Evolutionary conservation across 1,140 invertebrate species (phyloP).

Genomic region (Asbolus verrucosus): DNA sequence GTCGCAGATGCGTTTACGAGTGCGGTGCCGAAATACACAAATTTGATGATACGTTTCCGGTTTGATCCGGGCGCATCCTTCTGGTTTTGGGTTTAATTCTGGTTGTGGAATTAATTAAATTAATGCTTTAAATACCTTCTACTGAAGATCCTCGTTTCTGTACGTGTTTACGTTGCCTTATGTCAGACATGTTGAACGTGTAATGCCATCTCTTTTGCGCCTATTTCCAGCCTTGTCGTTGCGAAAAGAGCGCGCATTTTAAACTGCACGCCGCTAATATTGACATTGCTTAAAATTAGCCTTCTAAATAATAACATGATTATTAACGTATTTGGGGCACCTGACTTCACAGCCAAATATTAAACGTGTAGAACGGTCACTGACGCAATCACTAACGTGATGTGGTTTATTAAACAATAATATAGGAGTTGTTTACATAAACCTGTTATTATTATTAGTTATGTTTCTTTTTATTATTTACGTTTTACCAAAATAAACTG

Average conservation of each 20-base stretch:
- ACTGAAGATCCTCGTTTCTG: constrained; percentile 46
- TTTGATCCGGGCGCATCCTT: constrained; percentile 1
- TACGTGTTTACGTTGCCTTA: constrained; percentile 50
- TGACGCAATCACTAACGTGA: not conserved
- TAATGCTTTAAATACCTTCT: constrained; percentile 48
- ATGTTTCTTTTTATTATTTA: no score
- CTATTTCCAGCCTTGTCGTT: not conserved
- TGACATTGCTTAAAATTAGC: constrained; percentile 10
- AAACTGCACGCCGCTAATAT: not conserved
- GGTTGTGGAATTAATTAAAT: constrained; percentile 19
- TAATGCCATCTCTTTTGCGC: constrained; percentile 18
- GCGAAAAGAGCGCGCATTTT: constrained; percentile 11
- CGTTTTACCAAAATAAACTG: not conserved
- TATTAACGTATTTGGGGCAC: constrained; percentile 6
- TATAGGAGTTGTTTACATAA: not conserved
- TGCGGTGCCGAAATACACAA: not conserved
- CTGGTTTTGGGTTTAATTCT: not conserved
- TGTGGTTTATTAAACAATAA: no score
- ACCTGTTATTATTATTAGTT: not conserved
- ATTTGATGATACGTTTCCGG: constrained; percentile 3
- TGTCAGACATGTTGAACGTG: constrained; percentile 48
- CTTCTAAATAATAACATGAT: constrained; percentile 3
- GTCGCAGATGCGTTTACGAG: constrained; percentile 17
- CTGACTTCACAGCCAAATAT: no score
- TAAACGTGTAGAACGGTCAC: no score